Percentiles rank a stretch among this genome's conserved stretches.
phyloP scores from a whole-genome alignment of 2,113 vertebrate genomes.

The Castor canadensis region DNA sequence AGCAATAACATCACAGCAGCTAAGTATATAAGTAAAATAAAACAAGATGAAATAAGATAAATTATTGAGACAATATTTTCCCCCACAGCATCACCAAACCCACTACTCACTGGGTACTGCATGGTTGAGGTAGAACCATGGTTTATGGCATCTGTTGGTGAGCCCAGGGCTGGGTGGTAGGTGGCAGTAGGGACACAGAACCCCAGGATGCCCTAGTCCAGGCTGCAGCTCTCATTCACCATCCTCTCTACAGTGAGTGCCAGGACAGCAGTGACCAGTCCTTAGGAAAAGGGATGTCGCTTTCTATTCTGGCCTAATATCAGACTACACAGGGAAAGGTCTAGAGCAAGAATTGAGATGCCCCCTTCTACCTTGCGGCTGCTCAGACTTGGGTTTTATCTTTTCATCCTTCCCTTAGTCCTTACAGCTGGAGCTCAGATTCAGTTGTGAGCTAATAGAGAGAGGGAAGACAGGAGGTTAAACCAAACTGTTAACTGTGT shows the following conservation, averaged over 20 bases:
- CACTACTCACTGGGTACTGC: background rate
- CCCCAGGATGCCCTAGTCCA: background rate
- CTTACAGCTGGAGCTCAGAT: conserved; percentile 72
- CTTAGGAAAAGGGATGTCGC: conserved; percentile 62
- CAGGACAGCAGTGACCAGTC: conserved; percentile 13
- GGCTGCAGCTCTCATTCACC: conserved; percentile 64
- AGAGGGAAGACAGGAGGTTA: conserved; percentile 90
- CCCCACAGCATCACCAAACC: conserved; percentile 68
- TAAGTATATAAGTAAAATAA: conserved; percentile 67
- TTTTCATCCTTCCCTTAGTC: background rate
- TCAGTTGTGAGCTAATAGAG: conserved; percentile 84
- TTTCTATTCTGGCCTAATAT: conserved; percentile 53
- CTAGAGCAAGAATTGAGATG: background rate
- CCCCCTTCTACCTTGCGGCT: background rate
- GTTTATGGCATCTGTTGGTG: background rate
- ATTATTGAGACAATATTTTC: conserved; percentile 74
- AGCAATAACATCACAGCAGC: conserved; percentile 69
- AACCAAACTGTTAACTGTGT: conserved; percentile 93
- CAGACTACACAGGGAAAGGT: background rate
- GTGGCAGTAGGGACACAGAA: conserved; percentile 48
- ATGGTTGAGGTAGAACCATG: background rate
- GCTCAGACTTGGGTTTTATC: conserved; percentile 58
- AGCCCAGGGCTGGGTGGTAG: background rate
- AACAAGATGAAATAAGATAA: conserved; percentile 71
- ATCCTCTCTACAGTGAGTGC: conserved; percentile 4